Conservation (phyloP, 92 coral and sea anemone genomes). For the Porites rus region DNA sequence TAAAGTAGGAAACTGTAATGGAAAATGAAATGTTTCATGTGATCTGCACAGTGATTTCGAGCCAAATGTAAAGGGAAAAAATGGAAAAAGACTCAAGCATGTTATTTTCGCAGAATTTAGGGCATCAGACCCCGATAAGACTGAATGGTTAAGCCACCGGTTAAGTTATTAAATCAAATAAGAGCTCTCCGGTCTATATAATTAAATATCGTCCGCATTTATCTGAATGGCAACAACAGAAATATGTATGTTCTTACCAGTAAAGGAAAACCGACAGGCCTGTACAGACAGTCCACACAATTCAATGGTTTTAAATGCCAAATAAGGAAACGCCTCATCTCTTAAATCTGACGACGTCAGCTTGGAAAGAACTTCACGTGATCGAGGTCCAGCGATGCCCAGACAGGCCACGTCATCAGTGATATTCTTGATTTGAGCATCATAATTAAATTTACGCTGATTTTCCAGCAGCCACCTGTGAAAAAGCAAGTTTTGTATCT, state of each 20-base stretch:
- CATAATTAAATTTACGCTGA: slow-evolving; percentile 34
- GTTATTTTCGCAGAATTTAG: too few species aligned
- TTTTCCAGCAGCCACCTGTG: slow-evolving; percentile 58
- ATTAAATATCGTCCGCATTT: too few species aligned
- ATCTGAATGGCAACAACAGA: too few species aligned
- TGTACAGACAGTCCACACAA: slow-evolving; percentile 51
- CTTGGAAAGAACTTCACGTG: slow-evolving; percentile 60
- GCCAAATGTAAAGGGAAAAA: too few species aligned
- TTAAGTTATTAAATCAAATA: too few species aligned
- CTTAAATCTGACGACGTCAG: slow-evolving; percentile 47
- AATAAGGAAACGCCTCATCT: slow-evolving; percentile 34
- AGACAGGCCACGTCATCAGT: slow-evolving; percentile 57
- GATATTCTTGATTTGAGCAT: slow-evolving; percentile 44
- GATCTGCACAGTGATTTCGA: too few species aligned
- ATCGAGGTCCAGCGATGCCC: slow-evolving; percentile 60
- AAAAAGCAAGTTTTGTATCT: neutral
- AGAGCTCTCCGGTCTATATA: too few species aligned
- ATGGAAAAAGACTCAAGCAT: too few species aligned
- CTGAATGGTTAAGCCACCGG: too few species aligned
- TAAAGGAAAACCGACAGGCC: slow-evolving; percentile 55
- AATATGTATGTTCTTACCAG: slow-evolving; percentile 36
- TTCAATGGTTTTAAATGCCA: slow-evolving; percentile 33
- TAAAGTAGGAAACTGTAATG: too few species aligned
- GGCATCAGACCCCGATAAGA: too few species aligned
- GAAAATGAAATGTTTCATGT: too few species aligned